These are phyloP conservation scores for Glaucopsyche alexis DNA, from an alignment of 2,888 invertebrate species.

Conservation along the genomic window DNA sequence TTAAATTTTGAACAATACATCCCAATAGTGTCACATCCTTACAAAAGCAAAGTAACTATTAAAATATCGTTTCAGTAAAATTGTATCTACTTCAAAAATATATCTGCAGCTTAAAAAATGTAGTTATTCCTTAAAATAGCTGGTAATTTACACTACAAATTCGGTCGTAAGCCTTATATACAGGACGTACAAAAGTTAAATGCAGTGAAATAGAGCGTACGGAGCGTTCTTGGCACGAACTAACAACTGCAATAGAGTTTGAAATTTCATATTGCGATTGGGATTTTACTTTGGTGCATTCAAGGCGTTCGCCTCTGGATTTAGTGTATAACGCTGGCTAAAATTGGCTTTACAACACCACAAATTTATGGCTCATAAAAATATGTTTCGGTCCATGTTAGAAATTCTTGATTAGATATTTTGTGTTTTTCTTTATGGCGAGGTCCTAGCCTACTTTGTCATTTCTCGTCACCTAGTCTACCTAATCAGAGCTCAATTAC, in stretches of 20 bases:
- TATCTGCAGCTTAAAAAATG: neutral
- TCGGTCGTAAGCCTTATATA: neutral
- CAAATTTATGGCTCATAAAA: conserved; percentile 11
- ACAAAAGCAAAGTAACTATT: too few species aligned
- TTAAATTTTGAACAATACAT: too few species aligned
- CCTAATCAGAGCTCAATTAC: too few species aligned
- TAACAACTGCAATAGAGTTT: conserved; percentile 12
- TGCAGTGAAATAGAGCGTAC: conserved; percentile 10
- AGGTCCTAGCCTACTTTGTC: too few species aligned
- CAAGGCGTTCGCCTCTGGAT: neutral
- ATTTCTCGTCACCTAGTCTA: too few species aligned
- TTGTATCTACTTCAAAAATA: too few species aligned
- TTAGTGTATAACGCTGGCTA: neutral
- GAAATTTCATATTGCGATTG: conserved; percentile 22
- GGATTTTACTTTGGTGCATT: neutral
- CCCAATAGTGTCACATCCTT: too few species aligned
- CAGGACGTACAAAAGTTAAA: conserved; percentile 12
- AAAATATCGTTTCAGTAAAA: too few species aligned
- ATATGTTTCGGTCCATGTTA: neutral
- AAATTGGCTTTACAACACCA: conserved; percentile 7
- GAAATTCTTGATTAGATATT: neutral
- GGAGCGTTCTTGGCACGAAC: conserved; percentile 19
- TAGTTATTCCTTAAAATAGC: neutral
- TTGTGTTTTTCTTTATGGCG: neutral
- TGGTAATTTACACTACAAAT: neutral